Conservation (phyloP, 2,888 invertebrate species). For the Hemistola chrysoprasaria region DNA sequence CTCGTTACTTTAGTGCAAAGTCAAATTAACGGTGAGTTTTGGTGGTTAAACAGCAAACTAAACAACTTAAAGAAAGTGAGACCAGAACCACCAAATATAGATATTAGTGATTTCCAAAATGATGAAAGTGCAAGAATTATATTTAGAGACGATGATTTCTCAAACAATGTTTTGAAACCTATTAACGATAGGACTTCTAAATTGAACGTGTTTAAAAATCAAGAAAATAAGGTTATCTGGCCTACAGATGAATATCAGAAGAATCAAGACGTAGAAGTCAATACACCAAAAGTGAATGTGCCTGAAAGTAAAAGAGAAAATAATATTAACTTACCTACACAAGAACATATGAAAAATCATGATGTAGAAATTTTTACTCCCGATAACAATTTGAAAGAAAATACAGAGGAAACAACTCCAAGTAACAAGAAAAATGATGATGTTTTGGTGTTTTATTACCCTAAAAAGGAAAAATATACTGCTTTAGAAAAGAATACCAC, state of each 20-base stretch:
- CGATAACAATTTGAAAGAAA: slow-evolving; percentile 1
- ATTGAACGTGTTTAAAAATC: slow-evolving; percentile 22
- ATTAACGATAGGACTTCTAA: slow-evolving; percentile 16
- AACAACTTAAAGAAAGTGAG: slow-evolving; percentile 41
- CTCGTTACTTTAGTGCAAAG: slow-evolving; percentile 40
- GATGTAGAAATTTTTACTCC: slow-evolving; percentile 3
- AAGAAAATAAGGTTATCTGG: slow-evolving; percentile 26
- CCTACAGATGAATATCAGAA: slow-evolving; percentile 21
- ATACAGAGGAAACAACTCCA: slow-evolving; percentile 3
- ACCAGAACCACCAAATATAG: slow-evolving; percentile 50
- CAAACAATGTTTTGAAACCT: slow-evolving; percentile 17
- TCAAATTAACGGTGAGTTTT: slow-evolving; percentile 68
- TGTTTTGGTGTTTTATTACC: slow-evolving; percentile 22
- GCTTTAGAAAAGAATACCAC: slow-evolving; percentile 8
- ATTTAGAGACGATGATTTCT: slow-evolving; percentile 48
- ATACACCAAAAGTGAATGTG: too few species aligned
- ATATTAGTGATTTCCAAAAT: slow-evolving; percentile 57
- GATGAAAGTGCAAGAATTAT: slow-evolving; percentile 62
- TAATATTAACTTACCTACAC: slow-evolving; percentile 30
- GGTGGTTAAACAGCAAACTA: slow-evolving; percentile 66
- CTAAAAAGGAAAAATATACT: slow-evolving; percentile 19
- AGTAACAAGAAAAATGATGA: slow-evolving; percentile 18
- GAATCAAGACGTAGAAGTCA: slow-evolving; percentile 5
- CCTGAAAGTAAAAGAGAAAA: neutral
- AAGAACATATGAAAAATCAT: slow-evolving; percentile 15